Evolutionary conservation across 2,888 invertebrate species (phyloP), one percentile per base, ranked within the genome.

Genomic region (Drosophila paranaensis): DNA sequence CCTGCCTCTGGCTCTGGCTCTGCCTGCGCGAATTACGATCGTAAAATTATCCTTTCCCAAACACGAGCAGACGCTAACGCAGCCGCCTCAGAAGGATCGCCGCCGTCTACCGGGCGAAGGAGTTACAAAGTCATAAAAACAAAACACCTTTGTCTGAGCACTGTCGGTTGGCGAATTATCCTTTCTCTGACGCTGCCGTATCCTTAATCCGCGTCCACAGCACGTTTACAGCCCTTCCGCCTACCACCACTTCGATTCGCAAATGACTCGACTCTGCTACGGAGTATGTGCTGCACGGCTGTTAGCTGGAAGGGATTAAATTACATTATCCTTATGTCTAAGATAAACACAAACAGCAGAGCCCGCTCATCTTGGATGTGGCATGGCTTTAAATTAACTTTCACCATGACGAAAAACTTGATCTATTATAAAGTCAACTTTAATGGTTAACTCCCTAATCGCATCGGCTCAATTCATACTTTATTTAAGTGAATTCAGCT

Each of bases 311-410:
- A 91, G 76, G 88, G 85, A 91, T 91, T 91, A 87, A 74, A 81
- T 78, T 75, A 75, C 81, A 91, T 91, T 90, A 92, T 91, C 89
- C 87, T 92, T 84, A 92, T 92, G 89, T 89, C 78, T 82, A 90
- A 85, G 81, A 90, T 92, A 91, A 92, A 92, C 91, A 91, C 62
- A 71, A 69, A 53, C 63, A 86, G 57, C 54, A 43, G 48, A 73
- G 42, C 43, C 35, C 55, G 35, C 13, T n/a, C 6, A 50, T 40
- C 16, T 30, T 25, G 20, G 40, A 20, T 48, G 37, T 25, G 48
- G 48, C 35, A 42, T 16, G 35, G 60, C 60, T 51, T 60, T 35
- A 40, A 58, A 61, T 65, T 74, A 50, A 46, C 37, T 46, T 76
- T 58, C 27, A 11, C 54, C 45, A 43, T 66, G 40, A 69, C 57